Conservation (phyloP, 2,888 invertebrate species). For the Hyposoter didymator region DNA sequence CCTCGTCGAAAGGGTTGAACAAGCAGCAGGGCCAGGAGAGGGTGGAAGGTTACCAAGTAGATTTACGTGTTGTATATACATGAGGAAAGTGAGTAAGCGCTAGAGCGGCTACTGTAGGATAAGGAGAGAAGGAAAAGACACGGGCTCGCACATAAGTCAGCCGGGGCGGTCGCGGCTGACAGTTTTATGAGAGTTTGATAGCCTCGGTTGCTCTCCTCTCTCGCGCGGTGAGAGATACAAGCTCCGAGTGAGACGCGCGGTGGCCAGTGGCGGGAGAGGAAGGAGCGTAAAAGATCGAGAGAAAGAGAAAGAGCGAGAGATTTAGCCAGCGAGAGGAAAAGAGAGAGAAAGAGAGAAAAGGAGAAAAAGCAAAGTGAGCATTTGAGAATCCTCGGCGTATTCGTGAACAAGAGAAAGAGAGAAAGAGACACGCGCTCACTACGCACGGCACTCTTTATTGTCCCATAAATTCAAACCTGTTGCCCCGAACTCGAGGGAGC, state of each 20-base stretch:
- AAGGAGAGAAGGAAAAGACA: conserved; percentile 66
- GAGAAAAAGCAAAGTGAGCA: conserved; percentile 67
- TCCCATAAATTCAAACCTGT: conserved; percentile 85
- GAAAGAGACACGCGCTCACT: conserved; percentile 80
- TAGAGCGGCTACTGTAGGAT: conserved; percentile 52
- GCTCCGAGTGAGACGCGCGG: conserved; percentile 40
- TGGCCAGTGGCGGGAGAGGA: conserved; percentile 38
- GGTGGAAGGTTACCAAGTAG: conserved; percentile 32
- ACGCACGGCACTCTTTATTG: conserved; percentile 83
- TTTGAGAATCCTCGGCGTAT: conserved; percentile 25
- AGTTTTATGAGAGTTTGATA: conserved; percentile 85
- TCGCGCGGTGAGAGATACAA: conserved; percentile 64
- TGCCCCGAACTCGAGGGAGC: conserved; percentile 79
- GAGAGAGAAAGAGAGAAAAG: conserved; percentile 72
- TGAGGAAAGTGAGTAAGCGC: conserved; percentile 44
- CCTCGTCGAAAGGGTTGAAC: conserved; percentile 56
- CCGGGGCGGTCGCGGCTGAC: conserved; percentile 81
- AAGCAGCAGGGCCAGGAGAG: not conserved
- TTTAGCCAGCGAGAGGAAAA: conserved; percentile 66
- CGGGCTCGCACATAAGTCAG: conserved; percentile 82
- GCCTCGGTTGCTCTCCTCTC: conserved; percentile 78
- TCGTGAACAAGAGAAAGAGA: conserved; percentile 67
- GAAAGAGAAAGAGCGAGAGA: conserved; percentile 62
- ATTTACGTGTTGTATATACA: conserved; percentile 34
- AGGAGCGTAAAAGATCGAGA: conserved; percentile 33